A percentile compares a stretch with the other conserved stretches of the same genome.
Conservation (phyloP, 2,113 vertebrate genomes). For the Opisthocomus hoazin region DNA sequence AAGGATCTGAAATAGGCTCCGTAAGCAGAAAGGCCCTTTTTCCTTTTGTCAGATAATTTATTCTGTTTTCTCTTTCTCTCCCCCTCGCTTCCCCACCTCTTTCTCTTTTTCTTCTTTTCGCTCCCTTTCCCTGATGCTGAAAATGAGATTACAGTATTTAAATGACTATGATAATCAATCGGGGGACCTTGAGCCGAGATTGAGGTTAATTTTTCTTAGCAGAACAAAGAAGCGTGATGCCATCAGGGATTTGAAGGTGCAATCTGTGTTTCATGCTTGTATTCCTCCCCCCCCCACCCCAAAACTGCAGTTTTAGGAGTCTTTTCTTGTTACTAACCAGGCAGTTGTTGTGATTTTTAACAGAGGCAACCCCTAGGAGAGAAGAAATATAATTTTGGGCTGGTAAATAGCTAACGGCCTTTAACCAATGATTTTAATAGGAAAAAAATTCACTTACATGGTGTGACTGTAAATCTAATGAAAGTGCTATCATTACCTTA, state of each 20-base stretch:
- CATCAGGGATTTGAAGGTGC: slow-evolving; percentile 67
- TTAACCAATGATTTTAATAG: slow-evolving; percentile 72
- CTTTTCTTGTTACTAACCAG: slow-evolving; percentile 70
- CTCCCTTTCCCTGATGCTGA: slow-evolving; percentile 87
- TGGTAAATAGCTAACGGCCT: slow-evolving; percentile 66
- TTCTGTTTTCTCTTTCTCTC: slow-evolving; percentile 71
- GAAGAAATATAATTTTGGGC: slow-evolving; percentile 61
- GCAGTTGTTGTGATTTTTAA: slow-evolving; percentile 40
- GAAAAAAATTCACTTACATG: slow-evolving; percentile 19
- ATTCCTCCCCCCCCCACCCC: neutral
- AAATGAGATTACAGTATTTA: slow-evolving; percentile 99
- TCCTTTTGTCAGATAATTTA: slow-evolving; percentile 83
- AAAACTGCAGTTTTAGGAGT: slow-evolving; percentile 68
- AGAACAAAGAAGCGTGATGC: slow-evolving; percentile 79
- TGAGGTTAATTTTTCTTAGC: slow-evolving; percentile 87
- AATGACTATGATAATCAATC: slow-evolving; percentile 99
- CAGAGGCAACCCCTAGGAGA: slow-evolving; percentile 42
- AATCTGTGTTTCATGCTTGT: slow-evolving; percentile 71
- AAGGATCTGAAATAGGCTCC: slow-evolving; percentile 86
- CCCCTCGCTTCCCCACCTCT: slow-evolving; percentile 48
- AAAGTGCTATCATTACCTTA: slow-evolving; percentile 46
- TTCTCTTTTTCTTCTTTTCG: slow-evolving; percentile 75
- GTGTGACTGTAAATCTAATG: slow-evolving; percentile 40
- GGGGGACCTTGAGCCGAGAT: slow-evolving; percentile 76
- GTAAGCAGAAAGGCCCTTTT: slow-evolving; percentile 70